These are phyloP conservation scores for Nemotelus nigrinus DNA, from an alignment of 2,888 invertebrate species.

Conservation along the genomic window DNA sequence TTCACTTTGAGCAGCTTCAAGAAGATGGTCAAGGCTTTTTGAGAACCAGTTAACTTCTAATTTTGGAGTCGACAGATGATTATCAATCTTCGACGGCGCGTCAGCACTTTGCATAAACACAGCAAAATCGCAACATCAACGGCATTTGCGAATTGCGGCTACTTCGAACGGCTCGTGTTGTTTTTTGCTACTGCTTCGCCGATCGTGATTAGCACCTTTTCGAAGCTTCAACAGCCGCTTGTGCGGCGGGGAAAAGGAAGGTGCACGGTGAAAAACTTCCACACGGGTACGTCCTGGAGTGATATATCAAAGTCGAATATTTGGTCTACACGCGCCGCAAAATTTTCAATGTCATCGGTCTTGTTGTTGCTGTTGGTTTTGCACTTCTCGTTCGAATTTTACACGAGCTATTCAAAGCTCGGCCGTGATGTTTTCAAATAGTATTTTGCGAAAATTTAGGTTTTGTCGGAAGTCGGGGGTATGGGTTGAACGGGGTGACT, in stretches of 20 bases:
- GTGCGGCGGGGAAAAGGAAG: not conserved
- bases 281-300: not conserved
- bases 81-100: no score
- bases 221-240: not conserved
- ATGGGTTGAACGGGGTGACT: no score
- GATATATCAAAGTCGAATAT: conserved; percentile 34
- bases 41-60: no score
- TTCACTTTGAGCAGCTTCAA: no score
- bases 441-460: not conserved
- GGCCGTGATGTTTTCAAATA: conserved; percentile 28
- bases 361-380: conserved; percentile 26
- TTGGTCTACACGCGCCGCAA: conserved; percentile 39
- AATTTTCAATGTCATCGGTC: conserved; percentile 40
- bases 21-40: no score
- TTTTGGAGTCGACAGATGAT: no score
- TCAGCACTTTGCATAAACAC: no score
- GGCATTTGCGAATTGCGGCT: not conserved
- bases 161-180: no score
- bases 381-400: not conserved
- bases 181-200: no score
- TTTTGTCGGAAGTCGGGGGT: no score
- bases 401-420: conserved; percentile 29
- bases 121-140: no score
- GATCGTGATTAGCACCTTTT: conserved; percentile 17
- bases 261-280: not conserved